A percentile compares a stretch with the other conserved stretches of the same genome.
phyloP scores from a whole-genome alignment of 2,888 invertebrate species.

The Merodon equestris region DNA sequence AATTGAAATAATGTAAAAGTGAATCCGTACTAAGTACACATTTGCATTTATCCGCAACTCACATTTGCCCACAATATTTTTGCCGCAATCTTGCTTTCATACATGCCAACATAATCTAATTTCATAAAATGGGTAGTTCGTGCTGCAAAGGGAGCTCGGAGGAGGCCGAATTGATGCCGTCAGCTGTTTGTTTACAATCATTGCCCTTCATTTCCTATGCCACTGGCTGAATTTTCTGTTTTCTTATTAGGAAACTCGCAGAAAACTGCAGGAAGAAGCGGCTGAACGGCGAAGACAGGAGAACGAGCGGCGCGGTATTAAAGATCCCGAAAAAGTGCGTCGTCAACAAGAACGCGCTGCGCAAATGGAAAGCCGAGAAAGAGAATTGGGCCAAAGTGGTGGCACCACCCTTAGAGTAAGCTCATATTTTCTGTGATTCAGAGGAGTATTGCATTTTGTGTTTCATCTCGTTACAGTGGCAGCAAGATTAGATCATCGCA shows the following conservation, averaged over 20 bases:
- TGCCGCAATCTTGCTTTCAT: not conserved
- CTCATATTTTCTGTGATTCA: not conserved
- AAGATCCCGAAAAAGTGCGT: conserved; percentile 82
- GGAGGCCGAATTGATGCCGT: conserved; percentile 76
- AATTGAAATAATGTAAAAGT: conserved; percentile 23
- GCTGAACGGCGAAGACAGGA: conserved; percentile 83
- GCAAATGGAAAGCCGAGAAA: conserved; percentile 81
- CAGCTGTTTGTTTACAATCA: conserved; percentile 71
- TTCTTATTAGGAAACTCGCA: conserved; percentile 81
- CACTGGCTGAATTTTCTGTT: conserved; percentile 8
- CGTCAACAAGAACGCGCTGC: conserved; percentile 82
- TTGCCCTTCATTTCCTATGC: not conserved
- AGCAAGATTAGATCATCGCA: conserved; percentile 45
- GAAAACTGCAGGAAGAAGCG: conserved; percentile 84
- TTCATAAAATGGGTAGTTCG: conserved; percentile 73
- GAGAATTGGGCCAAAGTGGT: conserved; percentile 78
- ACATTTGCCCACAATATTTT: conserved; percentile 6
- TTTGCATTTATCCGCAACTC: conserved; percentile 30
- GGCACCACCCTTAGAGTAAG: conserved; percentile 71
- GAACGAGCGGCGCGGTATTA: conserved; percentile 83
- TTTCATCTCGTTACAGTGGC: conserved; percentile 42
- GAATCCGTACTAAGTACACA: conserved; percentile 55
- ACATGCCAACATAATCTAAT: not conserved
- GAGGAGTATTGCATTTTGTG: not conserved
- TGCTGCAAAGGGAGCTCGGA: conserved; percentile 75